Percentiles rank a stretch among this genome's conserved stretches.
These are phyloP conservation scores for Achatina immaculata DNA, from an alignment of 1,140 invertebrate species.

Conservation along the genomic window DNA sequence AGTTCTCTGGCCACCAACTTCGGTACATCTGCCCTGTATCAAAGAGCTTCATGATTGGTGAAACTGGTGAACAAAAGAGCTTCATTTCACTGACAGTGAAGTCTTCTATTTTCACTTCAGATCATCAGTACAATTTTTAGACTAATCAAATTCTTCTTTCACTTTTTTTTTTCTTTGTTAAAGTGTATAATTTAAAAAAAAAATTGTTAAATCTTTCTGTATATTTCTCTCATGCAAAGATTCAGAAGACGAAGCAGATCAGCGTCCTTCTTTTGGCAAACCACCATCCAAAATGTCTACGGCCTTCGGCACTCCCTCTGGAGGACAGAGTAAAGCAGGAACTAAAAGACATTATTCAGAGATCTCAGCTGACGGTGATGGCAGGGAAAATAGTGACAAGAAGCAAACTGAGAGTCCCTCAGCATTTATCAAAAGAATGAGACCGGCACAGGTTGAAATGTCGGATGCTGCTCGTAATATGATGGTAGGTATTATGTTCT, in stretches of 20 bases:
- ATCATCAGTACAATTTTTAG: no score
- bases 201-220: no score
- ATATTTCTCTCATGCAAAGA: no score
- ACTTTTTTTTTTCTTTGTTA: no score
- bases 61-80: no score
- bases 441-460: not conserved
- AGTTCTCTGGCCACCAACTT: no score
- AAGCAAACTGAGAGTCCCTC: not conserved
- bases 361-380: conserved; percentile 20
- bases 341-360: not conserved
- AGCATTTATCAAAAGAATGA: conserved; percentile 23
- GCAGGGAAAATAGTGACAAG: not conserved
- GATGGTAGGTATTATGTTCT: conserved; percentile 26
- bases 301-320: not conserved
- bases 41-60: no score
- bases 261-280: conserved; percentile 30
- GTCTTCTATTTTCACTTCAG: no score
- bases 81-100: no score
- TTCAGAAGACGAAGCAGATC: conserved; percentile 34
- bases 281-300: not conserved
- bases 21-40: no score
- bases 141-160: no score
- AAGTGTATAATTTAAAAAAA: no score
- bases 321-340: not conserved
- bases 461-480: conserved; percentile 33